A percentile compares a stretch with the other conserved stretches of the same genome.
Conservation (phyloP, 2,797 vertebrate genomes). For the Melopsittacus undulatus region DNA sequence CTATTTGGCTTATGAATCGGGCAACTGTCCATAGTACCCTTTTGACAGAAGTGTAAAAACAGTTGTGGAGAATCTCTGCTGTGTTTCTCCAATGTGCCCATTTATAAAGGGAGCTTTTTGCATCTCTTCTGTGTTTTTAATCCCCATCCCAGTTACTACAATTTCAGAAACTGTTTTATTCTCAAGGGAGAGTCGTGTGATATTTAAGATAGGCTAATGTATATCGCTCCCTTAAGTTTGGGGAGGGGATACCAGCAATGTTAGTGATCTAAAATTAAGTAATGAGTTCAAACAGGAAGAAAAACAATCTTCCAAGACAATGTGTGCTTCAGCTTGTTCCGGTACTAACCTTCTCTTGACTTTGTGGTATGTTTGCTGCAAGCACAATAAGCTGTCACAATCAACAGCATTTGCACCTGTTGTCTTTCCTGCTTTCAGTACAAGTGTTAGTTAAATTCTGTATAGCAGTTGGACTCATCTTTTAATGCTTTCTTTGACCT, state of each 20-base stretch:
- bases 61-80: neutral
- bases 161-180: neutral
- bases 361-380: neutral
- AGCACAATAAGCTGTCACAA: neutral
- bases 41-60: neutral
- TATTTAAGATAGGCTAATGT: neutral
- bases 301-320: neutral
- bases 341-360: neutral
- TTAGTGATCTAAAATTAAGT: neutral
- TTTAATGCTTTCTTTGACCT: neutral
- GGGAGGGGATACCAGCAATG: neutral
- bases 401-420: neutral
- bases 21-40: neutral
- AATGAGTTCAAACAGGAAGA: conserved; percentile 15
- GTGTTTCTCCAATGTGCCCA: neutral
- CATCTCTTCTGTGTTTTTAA: neutral
- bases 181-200: fast-evolving
- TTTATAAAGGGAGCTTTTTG: neutral
- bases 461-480: neutral
- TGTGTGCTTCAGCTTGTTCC: neutral
- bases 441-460: neutral
- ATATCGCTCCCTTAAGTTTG: neutral
- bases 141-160: neutral
- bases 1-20: neutral
- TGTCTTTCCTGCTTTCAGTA: neutral